A percentile compares a stretch with the other conserved stretches of the same genome.
Evolutionary conservation across 2,113 vertebrate genomes (phyloP).

Genomic region (Steatornis caripensis): DNA sequence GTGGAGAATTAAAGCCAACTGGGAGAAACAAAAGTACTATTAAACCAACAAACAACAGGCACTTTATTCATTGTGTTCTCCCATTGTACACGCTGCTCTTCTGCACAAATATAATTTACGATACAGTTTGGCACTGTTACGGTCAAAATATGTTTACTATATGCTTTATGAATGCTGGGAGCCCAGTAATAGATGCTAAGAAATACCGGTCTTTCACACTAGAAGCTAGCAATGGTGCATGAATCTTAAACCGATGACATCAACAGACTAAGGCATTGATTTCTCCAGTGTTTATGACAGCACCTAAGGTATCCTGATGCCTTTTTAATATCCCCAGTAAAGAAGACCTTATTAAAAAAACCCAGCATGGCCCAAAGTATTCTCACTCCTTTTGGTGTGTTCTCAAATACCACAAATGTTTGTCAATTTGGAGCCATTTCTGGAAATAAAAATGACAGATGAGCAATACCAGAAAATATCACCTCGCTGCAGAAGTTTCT

Average conservation of each 20-base stretch:
- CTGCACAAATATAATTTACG: not conserved
- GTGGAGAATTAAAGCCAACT: not conserved
- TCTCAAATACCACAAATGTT: not conserved
- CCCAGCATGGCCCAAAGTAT: not conserved
- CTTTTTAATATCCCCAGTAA: not conserved
- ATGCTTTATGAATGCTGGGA: not conserved
- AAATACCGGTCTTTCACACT: not conserved
- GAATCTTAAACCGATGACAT: not conserved
- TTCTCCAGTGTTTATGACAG: not conserved
- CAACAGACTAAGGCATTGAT: not conserved
- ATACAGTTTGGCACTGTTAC: not conserved
- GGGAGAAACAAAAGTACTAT: not conserved
- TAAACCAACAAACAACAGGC: not conserved
- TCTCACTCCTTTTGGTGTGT: not conserved
- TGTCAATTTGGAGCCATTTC: not conserved
- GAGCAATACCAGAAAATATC: not conserved
- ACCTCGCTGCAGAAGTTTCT: not conserved
- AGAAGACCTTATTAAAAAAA: not conserved
- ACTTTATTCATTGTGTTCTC: not conserved
- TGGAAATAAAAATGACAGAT: not conserved
- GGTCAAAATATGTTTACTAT: not conserved
- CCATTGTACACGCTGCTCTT: not conserved
- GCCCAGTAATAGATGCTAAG: fast-evolving
- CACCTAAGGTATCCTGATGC: not conserved
- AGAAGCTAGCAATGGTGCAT: not conserved